Evolutionary conservation across 2,797 vertebrate genomes (phyloP).

Genomic region (Propithecus perrieri): DNA sequence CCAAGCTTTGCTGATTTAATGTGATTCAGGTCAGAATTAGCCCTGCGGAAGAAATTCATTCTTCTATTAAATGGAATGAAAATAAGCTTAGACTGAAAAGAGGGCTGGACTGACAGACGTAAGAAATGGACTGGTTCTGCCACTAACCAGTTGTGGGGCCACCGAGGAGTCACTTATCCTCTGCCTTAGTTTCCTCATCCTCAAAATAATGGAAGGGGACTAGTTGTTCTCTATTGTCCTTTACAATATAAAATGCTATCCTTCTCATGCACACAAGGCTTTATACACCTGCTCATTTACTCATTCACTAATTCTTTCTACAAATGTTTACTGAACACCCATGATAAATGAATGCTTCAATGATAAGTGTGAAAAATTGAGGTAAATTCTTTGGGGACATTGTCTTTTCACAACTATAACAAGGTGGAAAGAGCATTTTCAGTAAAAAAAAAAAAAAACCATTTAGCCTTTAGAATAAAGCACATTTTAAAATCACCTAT

Average conservation of each 20-base stretch:
- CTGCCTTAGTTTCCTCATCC: background rate
- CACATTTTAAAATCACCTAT: slow-evolving; percentile 25
- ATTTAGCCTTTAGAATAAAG: background rate
- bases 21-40: slow-evolving; percentile 48
- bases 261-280: background rate
- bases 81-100: slow-evolving; percentile 18
- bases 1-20: slow-evolving; percentile 6
- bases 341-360: background rate
- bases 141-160: background rate
- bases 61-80: slow-evolving; percentile 9
- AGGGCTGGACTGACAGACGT: background rate
- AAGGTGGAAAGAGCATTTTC: background rate
- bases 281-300: background rate
- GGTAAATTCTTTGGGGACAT: background rate
- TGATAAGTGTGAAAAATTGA: background rate
- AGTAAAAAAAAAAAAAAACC: background rate
- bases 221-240: background rate
- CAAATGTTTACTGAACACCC: background rate
- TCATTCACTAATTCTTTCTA: background rate
- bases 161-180: background rate
- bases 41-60: slow-evolving; percentile 32
- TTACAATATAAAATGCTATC: background rate
- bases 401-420: background rate
- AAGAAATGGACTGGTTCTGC: background rate
- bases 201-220: background rate